Evolutionary conservation across 2,797 vertebrate genomes (phyloP).

Genomic region (Emydoidea blandingii): DNA sequence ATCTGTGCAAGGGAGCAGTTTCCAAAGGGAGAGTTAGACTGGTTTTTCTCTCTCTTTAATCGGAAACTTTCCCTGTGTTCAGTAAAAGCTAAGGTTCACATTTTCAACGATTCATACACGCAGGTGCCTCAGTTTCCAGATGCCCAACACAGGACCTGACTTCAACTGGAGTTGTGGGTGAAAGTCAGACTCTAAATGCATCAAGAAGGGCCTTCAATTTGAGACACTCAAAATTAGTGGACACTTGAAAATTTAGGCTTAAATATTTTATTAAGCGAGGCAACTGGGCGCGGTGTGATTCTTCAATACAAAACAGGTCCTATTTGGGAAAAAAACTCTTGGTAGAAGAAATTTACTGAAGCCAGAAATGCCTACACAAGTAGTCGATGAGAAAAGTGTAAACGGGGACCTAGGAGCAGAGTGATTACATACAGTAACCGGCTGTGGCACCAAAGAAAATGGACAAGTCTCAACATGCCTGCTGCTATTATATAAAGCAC

Average conservation of each 20-base stretch:
- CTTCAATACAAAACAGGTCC: neutral
- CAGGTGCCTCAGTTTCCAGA: neutral
- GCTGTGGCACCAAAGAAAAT: conserved; percentile 17
- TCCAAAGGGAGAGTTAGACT: neutral
- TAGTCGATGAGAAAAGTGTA: neutral
- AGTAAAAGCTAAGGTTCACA: neutral
- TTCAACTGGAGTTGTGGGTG: neutral
- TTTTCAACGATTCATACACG: neutral
- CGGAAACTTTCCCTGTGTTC: neutral
- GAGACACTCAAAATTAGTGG: neutral
- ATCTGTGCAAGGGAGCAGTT: neutral
- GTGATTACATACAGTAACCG: conserved; percentile 42
- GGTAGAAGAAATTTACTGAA: neutral
- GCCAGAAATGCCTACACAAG: neutral
- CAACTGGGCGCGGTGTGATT: neutral
- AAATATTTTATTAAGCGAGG: neutral
- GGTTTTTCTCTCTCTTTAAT: neutral
- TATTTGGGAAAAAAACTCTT: neutral
- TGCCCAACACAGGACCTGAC: neutral
- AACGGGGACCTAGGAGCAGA: conserved; percentile 32
- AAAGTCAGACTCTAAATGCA: neutral
- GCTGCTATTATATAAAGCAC: conserved; percentile 45
- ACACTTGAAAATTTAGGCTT: neutral
- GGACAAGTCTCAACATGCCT: conserved; percentile 47
- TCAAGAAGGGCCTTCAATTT: neutral